Evolutionary conservation across 2,113 vertebrate genomes (phyloP).

Genomic region (Rhineura floridana): DNA sequence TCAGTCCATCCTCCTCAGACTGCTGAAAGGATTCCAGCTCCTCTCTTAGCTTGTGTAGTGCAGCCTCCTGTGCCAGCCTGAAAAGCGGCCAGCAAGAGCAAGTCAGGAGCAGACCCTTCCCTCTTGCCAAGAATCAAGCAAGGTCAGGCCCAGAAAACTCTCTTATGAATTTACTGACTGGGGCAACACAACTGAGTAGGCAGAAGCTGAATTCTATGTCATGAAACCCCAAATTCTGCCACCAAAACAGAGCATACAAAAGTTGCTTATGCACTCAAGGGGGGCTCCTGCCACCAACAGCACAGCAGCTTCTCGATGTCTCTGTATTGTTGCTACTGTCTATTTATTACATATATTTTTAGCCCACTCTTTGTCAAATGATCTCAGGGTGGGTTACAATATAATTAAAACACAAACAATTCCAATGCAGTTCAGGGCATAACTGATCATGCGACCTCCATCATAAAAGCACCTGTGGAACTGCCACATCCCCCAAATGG

Average conservation of each 20-base stretch:
- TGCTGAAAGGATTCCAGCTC: slow-evolving; percentile 70
- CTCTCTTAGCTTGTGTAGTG: slow-evolving; percentile 65
- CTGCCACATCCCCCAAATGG: no score
- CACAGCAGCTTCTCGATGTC: background rate
- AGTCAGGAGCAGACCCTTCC: background rate
- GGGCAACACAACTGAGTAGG: no score
- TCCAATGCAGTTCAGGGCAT: no score
- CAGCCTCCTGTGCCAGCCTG: slow-evolving; percentile 80
- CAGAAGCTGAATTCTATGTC: background rate
- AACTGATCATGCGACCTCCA: no score
- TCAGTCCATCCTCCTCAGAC: slow-evolving; percentile 65
- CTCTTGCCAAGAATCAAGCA: background rate
- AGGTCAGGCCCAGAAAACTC: background rate
- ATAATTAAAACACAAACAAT: no score
- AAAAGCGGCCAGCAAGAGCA: background rate
- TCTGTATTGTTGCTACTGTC: no score
- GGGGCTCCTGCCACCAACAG: background rate
- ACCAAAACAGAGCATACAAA: background rate
- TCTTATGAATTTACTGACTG: no score
- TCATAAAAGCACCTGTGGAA: no score
- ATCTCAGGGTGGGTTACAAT: no score
- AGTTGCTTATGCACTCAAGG: background rate
- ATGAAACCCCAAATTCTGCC: no score
- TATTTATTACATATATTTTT: no score
- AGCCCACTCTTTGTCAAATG: no score